These are phyloP conservation scores for Heterocephalus glaber DNA, from an alignment of 2,113 vertebrate species.

Conservation along the genomic window DNA sequence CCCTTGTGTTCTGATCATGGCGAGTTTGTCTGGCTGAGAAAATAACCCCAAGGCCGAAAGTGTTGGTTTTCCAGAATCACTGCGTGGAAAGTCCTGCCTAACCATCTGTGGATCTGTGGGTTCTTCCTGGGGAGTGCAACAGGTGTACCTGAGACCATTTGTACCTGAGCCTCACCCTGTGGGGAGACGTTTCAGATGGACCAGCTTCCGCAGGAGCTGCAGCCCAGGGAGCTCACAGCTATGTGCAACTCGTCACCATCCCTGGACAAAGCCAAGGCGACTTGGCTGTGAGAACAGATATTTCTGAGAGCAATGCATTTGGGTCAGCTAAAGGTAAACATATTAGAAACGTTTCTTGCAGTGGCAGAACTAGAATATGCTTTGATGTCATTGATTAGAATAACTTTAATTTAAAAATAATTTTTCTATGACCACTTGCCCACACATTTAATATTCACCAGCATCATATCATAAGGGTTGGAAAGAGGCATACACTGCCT, in stretches of 20 bases:
- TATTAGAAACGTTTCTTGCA: neutral
- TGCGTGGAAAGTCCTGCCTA: neutral
- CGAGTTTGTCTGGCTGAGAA: neutral
- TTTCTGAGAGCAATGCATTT: neutral
- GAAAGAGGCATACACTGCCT: neutral
- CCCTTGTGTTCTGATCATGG: neutral
- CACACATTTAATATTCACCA: neutral
- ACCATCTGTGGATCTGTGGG: neutral
- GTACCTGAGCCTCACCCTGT: neutral
- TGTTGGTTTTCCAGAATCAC: neutral
- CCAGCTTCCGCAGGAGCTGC: neutral
- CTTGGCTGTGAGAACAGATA: neutral
- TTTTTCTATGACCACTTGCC: neutral
- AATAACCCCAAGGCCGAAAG: neutral
- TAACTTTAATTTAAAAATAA: neutral
- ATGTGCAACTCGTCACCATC: neutral
- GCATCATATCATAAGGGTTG: neutral
- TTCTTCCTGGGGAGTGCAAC: neutral
- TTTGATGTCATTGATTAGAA: slow-evolving; percentile 30
- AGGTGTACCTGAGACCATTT: neutral
- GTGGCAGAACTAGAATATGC: neutral
- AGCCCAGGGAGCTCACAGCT: neutral
- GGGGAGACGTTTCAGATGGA: neutral
- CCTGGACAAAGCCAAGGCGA: neutral
- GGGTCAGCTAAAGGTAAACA: neutral